Percentiles rank a stretch among this genome's conserved stretches.
Evolutionary conservation across 1,140 invertebrate species (phyloP).

Genomic region (Copidosoma floridanum): DNA sequence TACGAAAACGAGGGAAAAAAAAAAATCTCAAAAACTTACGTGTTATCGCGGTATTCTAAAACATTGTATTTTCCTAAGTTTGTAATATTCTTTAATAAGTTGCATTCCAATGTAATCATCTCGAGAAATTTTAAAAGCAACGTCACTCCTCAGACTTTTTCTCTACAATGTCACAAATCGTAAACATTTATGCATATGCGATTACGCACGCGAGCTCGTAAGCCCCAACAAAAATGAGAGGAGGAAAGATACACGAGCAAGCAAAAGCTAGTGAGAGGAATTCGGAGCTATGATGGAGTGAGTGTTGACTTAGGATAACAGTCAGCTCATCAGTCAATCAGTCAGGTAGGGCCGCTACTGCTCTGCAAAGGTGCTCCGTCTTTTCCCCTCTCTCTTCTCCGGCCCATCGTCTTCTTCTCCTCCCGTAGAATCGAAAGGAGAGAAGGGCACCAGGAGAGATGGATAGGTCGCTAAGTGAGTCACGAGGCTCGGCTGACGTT

Average conservation of each 20-base stretch:
- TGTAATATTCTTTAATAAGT: too few species aligned
- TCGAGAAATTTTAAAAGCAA: too few species aligned
- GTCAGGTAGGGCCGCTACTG: constrained; percentile 48
- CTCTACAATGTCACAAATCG: too few species aligned
- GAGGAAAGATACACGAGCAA: not conserved
- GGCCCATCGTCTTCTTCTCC: not conserved
- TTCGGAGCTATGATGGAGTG: constrained; percentile 52
- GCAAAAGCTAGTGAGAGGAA: constrained; percentile 26
- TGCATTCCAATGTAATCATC: too few species aligned
- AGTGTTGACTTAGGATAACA: constrained; percentile 59
- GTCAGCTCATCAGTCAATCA: constrained; percentile 57
- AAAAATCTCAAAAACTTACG: too few species aligned
- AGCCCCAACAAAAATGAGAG: too few species aligned
- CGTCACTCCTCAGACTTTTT: too few species aligned
- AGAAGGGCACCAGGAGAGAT: not conserved
- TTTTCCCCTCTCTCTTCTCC: constrained; percentile 31
- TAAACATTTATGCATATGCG: too few species aligned
- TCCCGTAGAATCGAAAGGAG: constrained; percentile 3
- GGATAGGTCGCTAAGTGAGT: constrained; percentile 48
- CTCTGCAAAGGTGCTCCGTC: constrained; percentile 48
- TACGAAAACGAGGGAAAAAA: too few species aligned
- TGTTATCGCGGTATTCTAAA: too few species aligned
- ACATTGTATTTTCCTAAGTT: too few species aligned
- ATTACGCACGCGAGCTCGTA: too few species aligned
- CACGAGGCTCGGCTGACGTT: constrained; percentile 45